These are phyloP conservation scores for Sarcophaga rosellei DNA, from an alignment of 2,888 invertebrate species.

Conservation along the genomic window DNA sequence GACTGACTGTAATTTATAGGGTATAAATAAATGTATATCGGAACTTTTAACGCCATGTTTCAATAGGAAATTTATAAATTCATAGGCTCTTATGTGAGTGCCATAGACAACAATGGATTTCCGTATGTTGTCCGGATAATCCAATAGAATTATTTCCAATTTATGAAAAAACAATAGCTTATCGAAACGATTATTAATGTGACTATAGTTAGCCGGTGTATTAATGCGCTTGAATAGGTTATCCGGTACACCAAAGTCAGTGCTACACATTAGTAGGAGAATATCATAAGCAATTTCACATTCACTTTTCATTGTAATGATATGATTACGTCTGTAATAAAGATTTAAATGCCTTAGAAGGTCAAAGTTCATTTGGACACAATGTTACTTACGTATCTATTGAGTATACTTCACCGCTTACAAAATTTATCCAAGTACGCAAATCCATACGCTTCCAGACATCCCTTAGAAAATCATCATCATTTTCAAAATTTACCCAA, in stretches of 20 bases:
- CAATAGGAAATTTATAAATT: slow-evolving; percentile 75
- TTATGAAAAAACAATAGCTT: slow-evolving; percentile 75
- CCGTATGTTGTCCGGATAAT: background rate
- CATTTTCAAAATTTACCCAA: slow-evolving; percentile 70
- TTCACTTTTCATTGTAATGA: slow-evolving; percentile 69
- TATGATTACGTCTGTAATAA: slow-evolving; percentile 67
- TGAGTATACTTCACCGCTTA: slow-evolving; percentile 68
- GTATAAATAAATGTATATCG: slow-evolving; percentile 71
- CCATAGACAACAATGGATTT: slow-evolving; percentile 74
- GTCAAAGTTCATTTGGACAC: background rate
- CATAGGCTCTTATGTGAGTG: slow-evolving; percentile 70
- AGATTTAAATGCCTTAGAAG: background rate
- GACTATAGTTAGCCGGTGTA: slow-evolving; percentile 73
- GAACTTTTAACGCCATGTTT: slow-evolving; percentile 69
- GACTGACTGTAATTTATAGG: slow-evolving; percentile 5
- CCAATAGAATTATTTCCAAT: slow-evolving; percentile 64
- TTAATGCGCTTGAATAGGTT: background rate
- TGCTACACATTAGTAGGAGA: slow-evolving; percentile 72
- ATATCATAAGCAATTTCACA: slow-evolving; percentile 74
- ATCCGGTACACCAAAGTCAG: slow-evolving; percentile 67
- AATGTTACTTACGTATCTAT: slow-evolving; percentile 72
- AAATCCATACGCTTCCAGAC: slow-evolving; percentile 73
- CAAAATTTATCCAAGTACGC: slow-evolving; percentile 73
- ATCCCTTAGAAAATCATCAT: slow-evolving; percentile 72
- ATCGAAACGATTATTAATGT: slow-evolving; percentile 75